Evolutionary conservation across 2,797 vertebrate species (phyloP).

Genomic region (Crocidura indochinensis): DNA sequence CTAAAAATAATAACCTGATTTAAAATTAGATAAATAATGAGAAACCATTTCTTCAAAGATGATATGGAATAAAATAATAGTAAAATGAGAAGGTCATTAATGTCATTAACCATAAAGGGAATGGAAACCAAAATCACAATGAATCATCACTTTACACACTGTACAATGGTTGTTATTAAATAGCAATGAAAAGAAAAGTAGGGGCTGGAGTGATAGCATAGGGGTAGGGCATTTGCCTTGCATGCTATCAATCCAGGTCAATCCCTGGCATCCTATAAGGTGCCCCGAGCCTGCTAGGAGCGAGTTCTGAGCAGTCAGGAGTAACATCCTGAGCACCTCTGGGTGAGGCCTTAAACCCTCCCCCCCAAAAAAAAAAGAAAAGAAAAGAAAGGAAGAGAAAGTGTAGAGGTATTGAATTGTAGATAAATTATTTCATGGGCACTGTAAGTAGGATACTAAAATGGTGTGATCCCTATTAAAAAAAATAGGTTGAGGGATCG

Average conservation of each 20-base stretch:
- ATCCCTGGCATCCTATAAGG: too few relatives aligned
- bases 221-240: too few relatives aligned
- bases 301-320: too few relatives aligned
- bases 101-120: not conserved
- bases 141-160: not conserved
- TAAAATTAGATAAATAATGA: not conserved
- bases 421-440: not conserved
- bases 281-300: too few relatives aligned
- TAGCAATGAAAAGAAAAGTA: not conserved
- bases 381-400: too few relatives aligned
- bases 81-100: not conserved
- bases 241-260: too few relatives aligned
- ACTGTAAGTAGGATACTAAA: not conserved
- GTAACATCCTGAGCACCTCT: too few relatives aligned
- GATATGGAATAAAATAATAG: not conserved
- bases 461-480: not conserved
- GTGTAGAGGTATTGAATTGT: not conserved
- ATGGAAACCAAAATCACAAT: not conserved
- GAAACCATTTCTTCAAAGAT: not conserved
- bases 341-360: too few relatives aligned
- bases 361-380: too few relatives aligned
- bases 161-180: not conserved
- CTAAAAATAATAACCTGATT: not conserved
- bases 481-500: too few relatives aligned
- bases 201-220: too few relatives aligned